A percentile compares a stretch with the other conserved stretches of the same genome.
phyloP scores from a whole-genome alignment of 2,888 invertebrate genomes.

The Drosophila cracens region DNA sequence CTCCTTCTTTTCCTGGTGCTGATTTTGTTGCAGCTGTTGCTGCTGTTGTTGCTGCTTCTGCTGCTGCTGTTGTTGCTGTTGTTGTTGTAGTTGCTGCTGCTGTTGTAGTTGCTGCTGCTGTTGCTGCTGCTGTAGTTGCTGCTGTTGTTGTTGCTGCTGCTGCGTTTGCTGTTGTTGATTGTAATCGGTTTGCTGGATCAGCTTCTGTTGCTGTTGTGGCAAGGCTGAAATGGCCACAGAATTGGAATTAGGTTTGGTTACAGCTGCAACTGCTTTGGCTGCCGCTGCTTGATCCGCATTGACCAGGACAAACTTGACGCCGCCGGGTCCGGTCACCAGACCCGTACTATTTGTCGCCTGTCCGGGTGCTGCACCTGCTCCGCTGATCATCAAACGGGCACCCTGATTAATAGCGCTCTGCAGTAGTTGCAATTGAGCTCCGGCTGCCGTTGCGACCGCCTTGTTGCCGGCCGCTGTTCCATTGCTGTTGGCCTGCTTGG shows the following conservation, averaged over 20 bases:
- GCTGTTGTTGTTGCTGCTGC: conserved; percentile 24
- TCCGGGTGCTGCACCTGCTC: conserved; percentile 36
- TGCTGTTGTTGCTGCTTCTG: conserved; percentile 48
- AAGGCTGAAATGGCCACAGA: conserved; percentile 18
- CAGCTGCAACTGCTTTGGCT: conserved; percentile 51
- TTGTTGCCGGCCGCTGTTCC: conserved; percentile 44
- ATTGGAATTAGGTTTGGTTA: conserved; percentile 41
- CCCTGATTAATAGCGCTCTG: conserved; percentile 72
- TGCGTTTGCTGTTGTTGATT: conserved; percentile 35
- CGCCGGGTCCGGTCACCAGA: conserved; percentile 77
- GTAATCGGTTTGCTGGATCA: conserved; percentile 34
- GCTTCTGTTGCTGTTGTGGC: conserved; percentile 37
- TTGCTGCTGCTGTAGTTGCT: conserved; percentile 11
- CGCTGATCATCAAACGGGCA: conserved; percentile 73
- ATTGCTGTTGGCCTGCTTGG: conserved; percentile 55
- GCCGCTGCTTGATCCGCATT: conserved; percentile 77
- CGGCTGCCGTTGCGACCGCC: conserved; percentile 25
- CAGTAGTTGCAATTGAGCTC: conserved; percentile 63
- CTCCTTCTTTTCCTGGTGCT: conserved; percentile 52
- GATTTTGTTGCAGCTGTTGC: conserved; percentile 45
- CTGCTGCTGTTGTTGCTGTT: conserved; percentile 42
- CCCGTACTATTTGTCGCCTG: conserved; percentile 58
- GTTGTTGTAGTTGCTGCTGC: conserved; percentile 21
- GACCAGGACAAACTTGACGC: conserved; percentile 84
- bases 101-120: conserved; percentile 39